Evolutionary conservation across 2,888 invertebrate species (phyloP).

Genomic region (Tricholauxania praeusta): DNA sequence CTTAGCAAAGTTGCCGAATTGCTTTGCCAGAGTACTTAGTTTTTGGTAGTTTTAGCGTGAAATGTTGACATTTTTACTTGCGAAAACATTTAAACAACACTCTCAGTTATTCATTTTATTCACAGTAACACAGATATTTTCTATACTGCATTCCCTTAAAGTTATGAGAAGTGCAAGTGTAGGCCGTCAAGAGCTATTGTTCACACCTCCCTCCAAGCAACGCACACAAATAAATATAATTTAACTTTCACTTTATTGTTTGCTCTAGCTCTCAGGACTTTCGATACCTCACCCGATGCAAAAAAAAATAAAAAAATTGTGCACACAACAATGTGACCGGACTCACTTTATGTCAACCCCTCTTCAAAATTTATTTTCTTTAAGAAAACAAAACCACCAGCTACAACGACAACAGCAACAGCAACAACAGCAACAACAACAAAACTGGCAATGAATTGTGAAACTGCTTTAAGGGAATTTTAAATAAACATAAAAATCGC

Average conservation of each 20-base stretch:
- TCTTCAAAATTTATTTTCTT: conserved; percentile 10
- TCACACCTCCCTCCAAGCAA: not conserved
- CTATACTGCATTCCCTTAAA: too few species aligned
- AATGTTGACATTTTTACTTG: too few species aligned
- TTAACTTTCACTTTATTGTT: conserved; percentile 1
- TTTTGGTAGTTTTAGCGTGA: too few species aligned
- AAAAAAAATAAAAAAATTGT: too few species aligned
- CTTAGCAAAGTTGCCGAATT: too few species aligned
- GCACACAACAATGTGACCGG: not conserved
- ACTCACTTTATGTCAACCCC: conserved; percentile 7
- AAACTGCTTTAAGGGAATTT: not conserved
- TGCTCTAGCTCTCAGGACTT: not conserved
- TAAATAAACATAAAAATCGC: conserved; percentile 8
- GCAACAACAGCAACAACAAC: not conserved
- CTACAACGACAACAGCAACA: not conserved
- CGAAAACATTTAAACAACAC: too few species aligned
- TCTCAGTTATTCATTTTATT: too few species aligned
- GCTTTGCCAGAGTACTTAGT: too few species aligned
- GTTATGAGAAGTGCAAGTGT: too few species aligned
- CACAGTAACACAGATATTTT: too few species aligned
- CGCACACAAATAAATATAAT: conserved; percentile 3
- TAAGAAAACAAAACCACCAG: conserved; percentile 16
- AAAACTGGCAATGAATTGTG: not conserved
- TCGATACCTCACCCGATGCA: not conserved
- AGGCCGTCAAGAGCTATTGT: too few species aligned